Evolutionary conservation across 2,797 vertebrate species (phyloP), one percentile per base, ranked within the genome.

Genomic region (Pogonophryne albipinna): DNA sequence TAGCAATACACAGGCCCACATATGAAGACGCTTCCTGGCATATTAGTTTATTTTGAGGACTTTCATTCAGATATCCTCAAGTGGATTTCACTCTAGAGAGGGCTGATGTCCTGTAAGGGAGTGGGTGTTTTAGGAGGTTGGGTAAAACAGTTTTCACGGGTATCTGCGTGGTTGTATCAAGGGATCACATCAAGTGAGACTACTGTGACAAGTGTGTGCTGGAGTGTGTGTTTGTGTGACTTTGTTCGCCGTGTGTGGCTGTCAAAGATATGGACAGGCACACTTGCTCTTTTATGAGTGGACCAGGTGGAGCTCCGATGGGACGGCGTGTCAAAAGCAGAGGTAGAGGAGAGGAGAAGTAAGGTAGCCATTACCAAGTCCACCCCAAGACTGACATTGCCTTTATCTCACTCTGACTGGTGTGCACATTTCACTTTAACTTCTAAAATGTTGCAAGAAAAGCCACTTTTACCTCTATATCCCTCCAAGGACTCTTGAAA

Each of bases 221-320:
- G 66, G 56, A 20, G 45, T 50, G 67, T 49, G 62, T 41, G 53
- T 73, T 61, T 71, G 78, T 72, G 85, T 73, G 84, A 68, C 79
- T 84, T 72, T 59, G 78, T 65, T 62, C 56, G 2, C 58, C 9
- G 20, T n/a, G 76, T 68, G 83, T 57, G 71, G 51, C 74, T 87
- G 84, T 90, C 85, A 90, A 74, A 85, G 84, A 88, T 79, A 80
- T 34, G 80, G 87, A 88, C 87, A 83, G 65, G 58, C 77, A 44
- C 77, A 78, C 86, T 84, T 83, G 79, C 82, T 89, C 84, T 84
- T 87, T 88, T 85, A 81, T 83, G 85, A 90, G 78, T 66, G 58
- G 71, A 87, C 81, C 74, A 47, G 70, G 64, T 51, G 50, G 66
- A 80, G 66, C 69, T 88, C 89, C 59, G 0, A 76, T 41, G 85